Evolutionary conservation across 2,113 vertebrate species (phyloP).

Genomic region (Hucho hucho): DNA sequence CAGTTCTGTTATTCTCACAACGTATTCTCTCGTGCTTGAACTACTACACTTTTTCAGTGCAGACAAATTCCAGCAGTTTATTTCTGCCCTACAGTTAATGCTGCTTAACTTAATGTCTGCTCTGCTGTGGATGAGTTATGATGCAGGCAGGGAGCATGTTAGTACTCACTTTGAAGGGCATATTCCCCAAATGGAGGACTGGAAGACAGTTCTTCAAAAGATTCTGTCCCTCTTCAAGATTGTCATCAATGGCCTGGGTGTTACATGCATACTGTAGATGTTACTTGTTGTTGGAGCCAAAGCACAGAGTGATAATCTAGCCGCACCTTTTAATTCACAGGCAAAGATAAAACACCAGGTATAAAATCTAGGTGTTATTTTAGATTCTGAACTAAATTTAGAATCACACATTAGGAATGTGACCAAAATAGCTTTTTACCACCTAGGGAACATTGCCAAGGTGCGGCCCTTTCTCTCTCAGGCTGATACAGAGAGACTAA

Average conservation of each 20-base stretch:
- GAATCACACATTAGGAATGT: no score
- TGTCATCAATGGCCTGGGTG: background rate
- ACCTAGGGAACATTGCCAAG: no score
- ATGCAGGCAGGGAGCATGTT: constrained; percentile 1
- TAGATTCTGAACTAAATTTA: no score
- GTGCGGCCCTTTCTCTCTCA: no score
- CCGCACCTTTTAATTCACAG: no score
- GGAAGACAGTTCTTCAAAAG: background rate
- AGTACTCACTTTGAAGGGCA: constrained; percentile 3
- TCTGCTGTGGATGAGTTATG: constrained; percentile 43
- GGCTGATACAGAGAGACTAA: no score
- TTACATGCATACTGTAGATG: background rate
- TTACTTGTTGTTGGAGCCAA: no score
- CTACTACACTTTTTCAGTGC: constrained; percentile 23
- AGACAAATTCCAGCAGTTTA: constrained; percentile 54
- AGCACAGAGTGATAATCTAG: no score
- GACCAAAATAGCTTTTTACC: no score
- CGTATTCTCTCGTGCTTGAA: background rate
- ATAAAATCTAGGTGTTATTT: no score
- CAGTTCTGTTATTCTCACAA: constrained; percentile 8
- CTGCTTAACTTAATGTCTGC: constrained; percentile 38
- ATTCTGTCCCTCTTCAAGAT: background rate
- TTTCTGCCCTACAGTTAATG: constrained; percentile 49
- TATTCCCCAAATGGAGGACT: constrained; percentile 8
- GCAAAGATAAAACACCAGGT: no score